Conservation (phyloP, 1,140 invertebrate species). For the Psix sp. region DNA sequence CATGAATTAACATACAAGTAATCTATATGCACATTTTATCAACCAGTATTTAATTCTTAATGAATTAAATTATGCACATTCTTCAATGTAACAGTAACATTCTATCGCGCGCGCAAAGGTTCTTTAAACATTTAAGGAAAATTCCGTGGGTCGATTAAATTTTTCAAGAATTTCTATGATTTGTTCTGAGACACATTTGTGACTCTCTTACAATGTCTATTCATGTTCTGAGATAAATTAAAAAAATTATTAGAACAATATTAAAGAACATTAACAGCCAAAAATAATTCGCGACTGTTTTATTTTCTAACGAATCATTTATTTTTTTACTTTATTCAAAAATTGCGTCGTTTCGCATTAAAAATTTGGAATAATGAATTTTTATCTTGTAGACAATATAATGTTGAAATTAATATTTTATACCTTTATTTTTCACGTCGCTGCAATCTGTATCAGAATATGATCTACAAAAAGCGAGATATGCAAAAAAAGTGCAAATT, state of each 20-base stretch:
- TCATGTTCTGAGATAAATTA: background rate
- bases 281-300: too few relatives aligned
- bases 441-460: background rate
- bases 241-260: background rate
- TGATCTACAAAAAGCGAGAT: conserved; percentile 8
- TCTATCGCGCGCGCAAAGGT: conserved; percentile 20
- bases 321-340: too few relatives aligned
- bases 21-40: conserved; percentile 25
- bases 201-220: background rate
- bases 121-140: conserved; percentile 41
- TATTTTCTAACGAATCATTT: too few relatives aligned
- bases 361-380: background rate
- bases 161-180: conserved; percentile 15
- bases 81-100: conserved; percentile 42
- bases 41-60: conserved; percentile 21
- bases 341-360: background rate
- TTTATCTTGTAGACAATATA: background rate
- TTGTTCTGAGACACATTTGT: background rate
- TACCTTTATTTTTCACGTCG: conserved; percentile 1
- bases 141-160: conserved; percentile 31
- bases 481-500: conserved; percentile 21
- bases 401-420: background rate
- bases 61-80: conserved; percentile 44
- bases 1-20: conserved; percentile 26
- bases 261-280: too few relatives aligned